phyloP scores from a whole-genome alignment of 1,140 invertebrate species.

The Bombus soroeensis region DNA sequence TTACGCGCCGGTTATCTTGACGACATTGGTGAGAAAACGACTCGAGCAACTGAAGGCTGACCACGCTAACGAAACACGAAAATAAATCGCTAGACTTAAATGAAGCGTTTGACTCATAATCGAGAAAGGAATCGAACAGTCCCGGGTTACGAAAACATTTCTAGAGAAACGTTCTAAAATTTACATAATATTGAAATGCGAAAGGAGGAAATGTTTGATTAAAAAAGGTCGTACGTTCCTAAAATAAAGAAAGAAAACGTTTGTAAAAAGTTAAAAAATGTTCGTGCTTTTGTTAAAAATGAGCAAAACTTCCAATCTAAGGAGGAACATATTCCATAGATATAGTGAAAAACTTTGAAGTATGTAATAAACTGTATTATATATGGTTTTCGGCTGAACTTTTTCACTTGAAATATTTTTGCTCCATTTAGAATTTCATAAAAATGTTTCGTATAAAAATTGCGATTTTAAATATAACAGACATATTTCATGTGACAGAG shows the following conservation, averaged over 20 bases:
- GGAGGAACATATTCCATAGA: too few relatives aligned
- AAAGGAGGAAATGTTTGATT: conserved; percentile 11
- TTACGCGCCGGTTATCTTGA: background rate
- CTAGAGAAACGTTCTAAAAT: background rate
- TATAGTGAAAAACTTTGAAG: background rate
- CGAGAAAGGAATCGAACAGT: background rate
- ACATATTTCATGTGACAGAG: background rate
- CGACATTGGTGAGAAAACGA: background rate
- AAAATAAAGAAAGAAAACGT: too few relatives aligned
- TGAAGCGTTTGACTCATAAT: background rate
- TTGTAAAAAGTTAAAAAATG: background rate
- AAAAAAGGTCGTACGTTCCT: background rate
- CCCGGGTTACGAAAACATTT: background rate
- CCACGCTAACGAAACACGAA: background rate
- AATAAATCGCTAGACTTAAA: background rate
- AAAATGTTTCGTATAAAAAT: background rate
- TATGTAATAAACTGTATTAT: background rate
- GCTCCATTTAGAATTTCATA: background rate
- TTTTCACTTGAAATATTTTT: background rate
- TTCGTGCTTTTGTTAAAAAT: background rate
- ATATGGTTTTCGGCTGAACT: too few relatives aligned
- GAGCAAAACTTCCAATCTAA: too few relatives aligned
- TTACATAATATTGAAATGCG: conserved; percentile 9
- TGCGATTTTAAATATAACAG: background rate
- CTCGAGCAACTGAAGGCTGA: background rate